Evolutionary conservation across 1,140 invertebrate species (phyloP).

Genomic region (Whitmania pigra): DNA sequence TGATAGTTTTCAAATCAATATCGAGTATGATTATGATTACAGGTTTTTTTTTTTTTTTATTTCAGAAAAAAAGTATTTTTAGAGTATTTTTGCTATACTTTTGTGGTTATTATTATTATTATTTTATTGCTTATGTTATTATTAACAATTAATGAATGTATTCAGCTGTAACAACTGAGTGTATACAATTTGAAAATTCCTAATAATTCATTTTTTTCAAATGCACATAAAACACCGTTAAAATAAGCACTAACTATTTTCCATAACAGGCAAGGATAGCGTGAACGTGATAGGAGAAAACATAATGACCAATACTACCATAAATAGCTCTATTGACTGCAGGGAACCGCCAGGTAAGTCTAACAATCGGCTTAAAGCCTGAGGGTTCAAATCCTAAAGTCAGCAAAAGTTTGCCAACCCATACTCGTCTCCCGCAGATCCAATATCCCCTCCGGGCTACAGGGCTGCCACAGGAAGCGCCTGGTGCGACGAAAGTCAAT

Average conservation of each 20-base stretch:
- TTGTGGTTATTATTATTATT: background rate
- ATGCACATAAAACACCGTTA: too few species aligned
- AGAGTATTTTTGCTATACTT: background rate
- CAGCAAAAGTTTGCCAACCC: background rate
- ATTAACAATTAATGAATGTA: too few species aligned
- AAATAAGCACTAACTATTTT: background rate
- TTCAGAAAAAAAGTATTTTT: background rate
- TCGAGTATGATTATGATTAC: background rate
- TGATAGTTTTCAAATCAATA: too few species aligned
- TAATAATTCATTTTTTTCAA: too few species aligned
- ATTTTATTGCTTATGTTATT: background rate
- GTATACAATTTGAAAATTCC: too few species aligned
- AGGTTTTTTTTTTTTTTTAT: too few species aligned
- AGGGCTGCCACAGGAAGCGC: too few species aligned
- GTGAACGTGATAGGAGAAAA: constrained; percentile 15
- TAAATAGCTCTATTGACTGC: background rate
- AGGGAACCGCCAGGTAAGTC: constrained; percentile 7
- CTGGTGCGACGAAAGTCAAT: background rate
- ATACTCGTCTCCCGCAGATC: background rate
- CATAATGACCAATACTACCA: constrained; percentile 9
- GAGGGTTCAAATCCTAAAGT: background rate
- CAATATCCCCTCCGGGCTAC: background rate
- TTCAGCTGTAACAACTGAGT: too few species aligned
- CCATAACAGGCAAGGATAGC: constrained; percentile 12
- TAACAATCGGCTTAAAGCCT: background rate